Evolutionary conservation across 2,797 vertebrate species (phyloP).

Genomic region (Vespertilio murinus): DNA sequence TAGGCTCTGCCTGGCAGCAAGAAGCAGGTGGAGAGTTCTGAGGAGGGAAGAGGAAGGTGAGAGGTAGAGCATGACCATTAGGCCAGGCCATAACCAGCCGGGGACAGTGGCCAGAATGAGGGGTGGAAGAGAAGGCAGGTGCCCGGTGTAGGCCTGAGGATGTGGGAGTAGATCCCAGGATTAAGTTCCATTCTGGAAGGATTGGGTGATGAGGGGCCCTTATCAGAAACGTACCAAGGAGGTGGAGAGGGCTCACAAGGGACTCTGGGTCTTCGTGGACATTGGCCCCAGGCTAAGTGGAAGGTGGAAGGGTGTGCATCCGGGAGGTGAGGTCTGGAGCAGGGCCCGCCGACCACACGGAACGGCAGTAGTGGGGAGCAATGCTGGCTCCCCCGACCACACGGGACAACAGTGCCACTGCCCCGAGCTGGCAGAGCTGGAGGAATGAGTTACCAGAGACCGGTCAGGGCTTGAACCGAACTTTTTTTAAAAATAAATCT

Average conservation of each 20-base stretch:
- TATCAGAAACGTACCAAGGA: not conserved
- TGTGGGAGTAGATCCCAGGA: not conserved
- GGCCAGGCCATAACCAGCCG: accelerated
- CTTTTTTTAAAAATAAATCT: too few relatives aligned
- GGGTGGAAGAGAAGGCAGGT: not conserved
- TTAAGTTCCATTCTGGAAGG: not conserved
- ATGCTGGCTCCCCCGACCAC: not conserved
- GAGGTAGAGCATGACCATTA: not conserved
- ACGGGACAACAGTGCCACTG: not conserved
- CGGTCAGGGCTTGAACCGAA: too few relatives aligned
- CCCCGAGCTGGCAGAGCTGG: not conserved
- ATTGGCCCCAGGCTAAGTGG: not conserved
- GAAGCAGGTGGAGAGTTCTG: not conserved
- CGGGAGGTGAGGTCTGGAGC: not conserved
- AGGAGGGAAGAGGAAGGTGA: not conserved
- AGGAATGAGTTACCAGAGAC: not conserved
- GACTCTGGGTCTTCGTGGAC: not conserved
- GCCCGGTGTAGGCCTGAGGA: not conserved
- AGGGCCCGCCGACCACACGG: not conserved
- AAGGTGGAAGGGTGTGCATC: accelerated
- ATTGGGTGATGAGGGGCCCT: too few relatives aligned
- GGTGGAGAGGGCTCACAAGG: not conserved
- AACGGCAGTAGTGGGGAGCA: not conserved
- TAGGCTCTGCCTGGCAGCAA: not conserved
- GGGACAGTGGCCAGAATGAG: not conserved